Base-by-base conservation (phyloP, 2,888 invertebrate genomes). In the Apamea crenata region DNA sequence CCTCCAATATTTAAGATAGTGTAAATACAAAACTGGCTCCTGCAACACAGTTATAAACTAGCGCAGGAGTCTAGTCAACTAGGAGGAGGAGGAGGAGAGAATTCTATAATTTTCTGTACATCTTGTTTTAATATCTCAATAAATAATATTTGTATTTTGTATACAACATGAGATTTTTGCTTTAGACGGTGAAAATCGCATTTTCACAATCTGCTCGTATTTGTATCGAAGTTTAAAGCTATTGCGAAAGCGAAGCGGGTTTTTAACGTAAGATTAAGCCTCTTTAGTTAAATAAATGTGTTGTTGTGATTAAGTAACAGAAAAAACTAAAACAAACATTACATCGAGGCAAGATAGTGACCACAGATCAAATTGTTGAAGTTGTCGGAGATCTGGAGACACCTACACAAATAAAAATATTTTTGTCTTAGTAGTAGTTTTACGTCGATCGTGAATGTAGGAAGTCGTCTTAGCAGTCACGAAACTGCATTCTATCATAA, bases 401-500 rank as follows among this genome's bases (percentile, higher is more conserved):
- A 29, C 21, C 1, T 14, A 29, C 0, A 21, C 29, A 32, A 29
- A 25, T 50, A 29, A n/a, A 40, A 40, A 40, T 40, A 40, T 40
- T 10, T 10, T 40, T 40, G 25, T n/a, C 56, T n/a, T n/a, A n/a
- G 12, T 12, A 12, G 12, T 12, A 12, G 56, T 56, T 18, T 56
- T 56, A 56, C 1, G n/a, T 56, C n/a, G 18, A 50, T 50, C 50
- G 18, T 50, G 50, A 47, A 50, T 18, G 5, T 18, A 50, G 18
- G 50, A 59, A 76, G 8, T 75, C 75, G 32, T 47, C 7, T 36
- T 36, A 61, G n/a, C 21, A 3, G 44, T 36, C n/a, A 36, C 32
- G 0, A 21, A 76, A 53, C 44, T 53, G 50, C 32, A 61, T n/a
- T 53, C 10, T 14, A 4, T 59, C 75, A 82, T 25, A 67, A 82